These are phyloP conservation scores for Armadillidium nasatum DNA, from an alignment of 1,140 invertebrate genomes.

Conservation along the genomic window DNA sequence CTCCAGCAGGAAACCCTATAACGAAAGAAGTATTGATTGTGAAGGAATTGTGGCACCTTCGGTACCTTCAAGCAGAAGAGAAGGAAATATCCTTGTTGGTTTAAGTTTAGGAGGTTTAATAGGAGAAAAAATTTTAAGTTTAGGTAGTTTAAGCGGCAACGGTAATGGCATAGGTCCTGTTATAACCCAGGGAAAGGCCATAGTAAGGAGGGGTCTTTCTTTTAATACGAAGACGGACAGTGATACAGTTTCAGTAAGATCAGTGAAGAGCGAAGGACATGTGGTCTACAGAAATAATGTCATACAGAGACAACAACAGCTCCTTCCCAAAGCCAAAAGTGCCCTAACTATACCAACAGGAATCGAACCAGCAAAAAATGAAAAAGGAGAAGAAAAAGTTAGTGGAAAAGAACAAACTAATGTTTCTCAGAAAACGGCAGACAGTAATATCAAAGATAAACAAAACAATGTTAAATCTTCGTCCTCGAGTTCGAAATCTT, in stretches of 20 bases:
- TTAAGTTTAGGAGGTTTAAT: not conserved
- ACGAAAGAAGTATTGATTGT: constrained; percentile 25
- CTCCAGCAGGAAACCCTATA: not conserved
- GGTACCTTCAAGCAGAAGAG: not conserved
- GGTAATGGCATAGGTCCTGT: constrained; percentile 25
- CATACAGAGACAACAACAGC: not conserved
- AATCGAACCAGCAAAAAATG: not conserved
- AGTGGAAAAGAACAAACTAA: not conserved
- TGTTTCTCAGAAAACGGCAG: too few species aligned
- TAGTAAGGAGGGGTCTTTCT: constrained; percentile 23
- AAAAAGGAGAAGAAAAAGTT: not conserved
- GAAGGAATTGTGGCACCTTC: not conserved
- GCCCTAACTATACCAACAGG: not conserved
- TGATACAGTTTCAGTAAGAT: constrained; percentile 19
- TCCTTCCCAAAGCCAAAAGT: not conserved
- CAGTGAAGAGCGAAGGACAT: constrained; percentile 23
- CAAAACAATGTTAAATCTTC: too few species aligned
- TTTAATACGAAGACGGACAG: constrained; percentile 21
- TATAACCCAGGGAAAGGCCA: constrained; percentile 29
- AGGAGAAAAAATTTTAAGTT: not conserved
- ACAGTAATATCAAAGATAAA: too few species aligned
- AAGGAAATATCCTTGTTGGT: not conserved
- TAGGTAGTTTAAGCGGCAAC: not conserved
- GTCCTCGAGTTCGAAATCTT: too few species aligned
- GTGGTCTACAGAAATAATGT: not conserved